Evolutionary conservation across 2,113 vertebrate species (phyloP), one percentile per base, ranked within the genome.

Genomic region (Megalops atlanticus): DNA sequence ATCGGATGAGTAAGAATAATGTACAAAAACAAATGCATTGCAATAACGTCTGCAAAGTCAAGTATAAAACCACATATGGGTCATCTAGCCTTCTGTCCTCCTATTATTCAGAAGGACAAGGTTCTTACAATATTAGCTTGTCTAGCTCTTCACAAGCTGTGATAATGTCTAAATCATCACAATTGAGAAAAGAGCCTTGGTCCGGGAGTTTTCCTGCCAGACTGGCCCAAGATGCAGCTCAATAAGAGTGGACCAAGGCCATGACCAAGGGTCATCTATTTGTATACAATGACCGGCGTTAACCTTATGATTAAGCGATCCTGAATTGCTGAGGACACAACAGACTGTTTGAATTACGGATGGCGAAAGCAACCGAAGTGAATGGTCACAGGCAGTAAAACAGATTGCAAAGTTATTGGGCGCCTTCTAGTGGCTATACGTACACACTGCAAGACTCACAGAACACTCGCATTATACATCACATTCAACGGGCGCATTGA

Each of bases 371-470:
- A 64, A 64, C 24, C 16, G 7, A 10, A 64, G n/a, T n/a, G 31
- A 64, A 31, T 24, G 24, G 58, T 64, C 24, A 27, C 58, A 64
- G 10, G 27, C 31, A 36, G 39, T 47, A 72, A n/a, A 3, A 36
- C 5, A 18, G 10, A 41, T 76, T 81, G 27, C 16, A 31, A 31
- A 43, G 74, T 49, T 76, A 24, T 81, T 14, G 39, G 14, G 74
- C 43, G 45, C 80, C 80, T 33, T 77, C 74, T 77, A 49, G 80
- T 71, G 80, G 80, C 15, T 11, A 38, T 70, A 24, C 43, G 12
- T 0, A 6, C 45, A 7, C 33, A 33, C 31, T 79, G 16, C 40
- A 79, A 71, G 12, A 18, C 8, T 21, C 36, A 10, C 16, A 7
- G 2, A 80, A 27, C 21, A 18, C 52, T 58, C 5, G 10, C 1